phyloP scores from a whole-genome alignment of 2,797 vertebrate genomes.

The Rhinella marina region DNA sequence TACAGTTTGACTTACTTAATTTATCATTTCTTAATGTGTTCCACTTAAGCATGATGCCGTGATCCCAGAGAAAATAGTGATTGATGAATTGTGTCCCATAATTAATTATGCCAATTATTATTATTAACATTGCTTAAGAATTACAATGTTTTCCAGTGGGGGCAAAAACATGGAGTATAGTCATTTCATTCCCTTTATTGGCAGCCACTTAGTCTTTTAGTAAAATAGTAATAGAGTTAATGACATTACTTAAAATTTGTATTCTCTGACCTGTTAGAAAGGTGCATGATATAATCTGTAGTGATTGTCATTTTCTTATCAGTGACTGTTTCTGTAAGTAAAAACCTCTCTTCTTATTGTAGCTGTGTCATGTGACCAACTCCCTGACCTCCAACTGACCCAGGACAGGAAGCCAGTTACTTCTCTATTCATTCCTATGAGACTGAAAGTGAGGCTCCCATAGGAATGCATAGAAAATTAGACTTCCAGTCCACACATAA shows the following conservation, averaged over 20 bases:
- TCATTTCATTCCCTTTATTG: constrained; percentile 28
- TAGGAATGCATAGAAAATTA: no score
- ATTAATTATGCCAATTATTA: constrained; percentile 53
- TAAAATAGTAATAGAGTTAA: constrained; percentile 4
- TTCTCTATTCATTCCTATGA: no score
- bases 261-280: no score
- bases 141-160: constrained; percentile 40
- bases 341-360: no score
- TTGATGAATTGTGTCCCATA: constrained; percentile 34
- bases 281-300: no score
- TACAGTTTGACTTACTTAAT: constrained; percentile 34
- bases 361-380: no score
- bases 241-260: constrained; percentile 26
- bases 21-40: constrained; percentile 48
- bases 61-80: constrained; percentile 42
- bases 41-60: constrained; percentile 28
- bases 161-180: background rate
- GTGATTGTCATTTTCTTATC: no score
- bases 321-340: no score
- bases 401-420: no score
- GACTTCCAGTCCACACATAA: no score
- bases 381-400: no score
- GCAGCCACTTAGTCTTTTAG: constrained; percentile 24
- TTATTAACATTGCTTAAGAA: constrained; percentile 26
- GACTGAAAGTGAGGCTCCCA: no score